phyloP scores from a whole-genome alignment of 2,888 invertebrate genomes.

The Tetragnatha montana region DNA sequence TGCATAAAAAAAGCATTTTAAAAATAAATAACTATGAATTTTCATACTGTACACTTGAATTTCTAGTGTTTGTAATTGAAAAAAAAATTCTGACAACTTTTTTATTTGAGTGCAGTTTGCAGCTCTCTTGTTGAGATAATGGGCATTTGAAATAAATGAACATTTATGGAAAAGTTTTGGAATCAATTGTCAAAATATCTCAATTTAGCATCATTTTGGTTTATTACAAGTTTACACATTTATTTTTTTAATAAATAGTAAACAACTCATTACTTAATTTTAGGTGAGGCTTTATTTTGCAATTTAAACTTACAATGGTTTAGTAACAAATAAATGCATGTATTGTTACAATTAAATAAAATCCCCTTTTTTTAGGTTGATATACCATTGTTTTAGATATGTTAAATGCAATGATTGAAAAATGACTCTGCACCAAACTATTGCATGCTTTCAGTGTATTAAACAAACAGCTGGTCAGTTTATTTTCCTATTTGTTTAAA shows the following conservation, averaged over 20 bases:
- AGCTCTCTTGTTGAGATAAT: neutral
- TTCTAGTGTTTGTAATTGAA: neutral
- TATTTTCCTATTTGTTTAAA: too few relatives aligned
- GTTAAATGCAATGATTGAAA: too few relatives aligned
- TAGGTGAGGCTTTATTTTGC: neutral
- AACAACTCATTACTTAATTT: neutral
- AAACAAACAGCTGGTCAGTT: too few relatives aligned
- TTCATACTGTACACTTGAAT: neutral
- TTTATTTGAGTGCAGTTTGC: neutral
- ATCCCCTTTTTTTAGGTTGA: too few relatives aligned
- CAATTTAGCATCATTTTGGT: neutral
- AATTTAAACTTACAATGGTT: too few relatives aligned
- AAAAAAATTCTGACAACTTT: neutral
- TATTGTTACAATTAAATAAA: too few relatives aligned
- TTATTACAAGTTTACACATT: neutral
- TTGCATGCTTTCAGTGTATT: too few relatives aligned
- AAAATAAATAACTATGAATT: neutral
- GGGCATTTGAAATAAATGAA: neutral
- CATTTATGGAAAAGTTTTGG: neutral
- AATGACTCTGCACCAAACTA: too few relatives aligned
- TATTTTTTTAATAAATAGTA: neutral
- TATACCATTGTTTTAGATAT: too few relatives aligned
- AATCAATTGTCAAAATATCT: neutral
- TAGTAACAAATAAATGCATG: too few relatives aligned
- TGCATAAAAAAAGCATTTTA: neutral